These are phyloP conservation scores for Caenorhabditis briggsae DNA, from an alignment of 1,140 invertebrate species.

Conservation along the genomic window DNA sequence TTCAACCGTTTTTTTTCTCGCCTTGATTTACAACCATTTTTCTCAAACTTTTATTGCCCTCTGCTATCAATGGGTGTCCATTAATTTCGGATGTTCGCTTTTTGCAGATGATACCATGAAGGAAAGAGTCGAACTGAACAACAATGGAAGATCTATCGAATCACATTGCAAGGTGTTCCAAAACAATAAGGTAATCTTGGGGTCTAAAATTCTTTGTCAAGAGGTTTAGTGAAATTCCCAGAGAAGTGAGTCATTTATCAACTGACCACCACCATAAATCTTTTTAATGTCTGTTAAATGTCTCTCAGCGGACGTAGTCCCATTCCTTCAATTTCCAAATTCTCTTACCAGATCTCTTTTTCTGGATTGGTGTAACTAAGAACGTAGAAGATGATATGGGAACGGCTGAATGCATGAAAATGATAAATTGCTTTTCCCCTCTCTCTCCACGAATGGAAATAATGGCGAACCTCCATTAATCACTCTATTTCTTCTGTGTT, in stretches of 20 bases:
- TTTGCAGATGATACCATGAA: slow-evolving; percentile 55
- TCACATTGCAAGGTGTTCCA: slow-evolving; percentile 52
- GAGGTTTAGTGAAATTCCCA: too few relatives aligned
- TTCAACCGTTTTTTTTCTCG: slow-evolving; percentile 51
- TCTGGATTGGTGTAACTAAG: not conserved
- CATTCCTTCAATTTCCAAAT: not conserved
- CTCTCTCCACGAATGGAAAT: not conserved
- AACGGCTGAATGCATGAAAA: not conserved
- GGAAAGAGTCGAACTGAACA: slow-evolving; percentile 58
- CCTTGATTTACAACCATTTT: slow-evolving; percentile 53
- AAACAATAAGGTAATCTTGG: slow-evolving; percentile 34
- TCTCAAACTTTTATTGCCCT: slow-evolving; percentile 41
- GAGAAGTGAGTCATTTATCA: too few relatives aligned
- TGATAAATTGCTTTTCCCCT: not conserved
- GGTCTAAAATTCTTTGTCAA: too few relatives aligned
- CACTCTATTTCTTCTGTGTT: slow-evolving; percentile 1
- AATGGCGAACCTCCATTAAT: not conserved
- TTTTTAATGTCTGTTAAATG: too few relatives aligned
- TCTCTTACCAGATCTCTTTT: not conserved
- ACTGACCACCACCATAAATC: too few relatives aligned
- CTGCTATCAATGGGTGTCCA: slow-evolving; percentile 24
- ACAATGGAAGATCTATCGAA: slow-evolving; percentile 59
- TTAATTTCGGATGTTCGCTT: slow-evolving; percentile 8
- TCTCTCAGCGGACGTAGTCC: not conserved
- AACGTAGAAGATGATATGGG: not conserved